Base-by-base conservation (phyloP, 37 sponge, comb jelly and placozoan species). In the Chondrilla cf. caribensis region DNA sequence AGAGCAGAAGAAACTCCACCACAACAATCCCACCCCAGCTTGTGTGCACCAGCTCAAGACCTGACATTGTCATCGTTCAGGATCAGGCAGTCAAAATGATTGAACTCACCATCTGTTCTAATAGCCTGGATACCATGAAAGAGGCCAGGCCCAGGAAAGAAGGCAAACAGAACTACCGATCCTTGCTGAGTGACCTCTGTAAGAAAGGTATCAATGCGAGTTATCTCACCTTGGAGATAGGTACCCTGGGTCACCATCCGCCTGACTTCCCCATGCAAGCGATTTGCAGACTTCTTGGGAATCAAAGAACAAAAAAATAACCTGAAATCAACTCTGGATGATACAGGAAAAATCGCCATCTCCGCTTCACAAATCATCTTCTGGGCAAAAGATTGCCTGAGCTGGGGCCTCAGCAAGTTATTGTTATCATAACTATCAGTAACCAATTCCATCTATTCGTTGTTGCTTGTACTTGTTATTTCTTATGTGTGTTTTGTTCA, bases 41-140 rank as follows among this genome's bases (percentile, higher is more conserved):
- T 42, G 31, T 66, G 8, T 14, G 22, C 38, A 82, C 72, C 2
- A 41, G 72, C 11, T 54, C 71, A 17, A 38, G 83, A 14, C 83
- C 83, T 22, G 83, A 67, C 43, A 41, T 82, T 38, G 83, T 82
- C n/a, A 44, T 82, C 38, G 25, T 70, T 51, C 24, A 70, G n/a
- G 21, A 35, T n/a, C 31, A 65, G 0, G 15, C 17, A 2, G 36
- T 82, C 55, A 29, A 7, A 9, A 0, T 82, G 4, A 55, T 82
- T 18, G 83, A 82, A 35, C 71, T 82, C 51, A 67, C 83, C 15
- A 29, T 68, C 22, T 57, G 72, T 44, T 5, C 32, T 40, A 70
- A 82, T 35, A 38, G 72, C 0, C 36, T 38, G 1, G 37, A 0
- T n/a, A 9, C 33, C 0, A 22, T 82, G 18, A 19, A 1, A 8